Percentiles rank a stretch among this genome's conserved stretches.
These are phyloP conservation scores for Perizoma flavofasciatum DNA, from an alignment of 2,888 invertebrate species.

Conservation along the genomic window DNA sequence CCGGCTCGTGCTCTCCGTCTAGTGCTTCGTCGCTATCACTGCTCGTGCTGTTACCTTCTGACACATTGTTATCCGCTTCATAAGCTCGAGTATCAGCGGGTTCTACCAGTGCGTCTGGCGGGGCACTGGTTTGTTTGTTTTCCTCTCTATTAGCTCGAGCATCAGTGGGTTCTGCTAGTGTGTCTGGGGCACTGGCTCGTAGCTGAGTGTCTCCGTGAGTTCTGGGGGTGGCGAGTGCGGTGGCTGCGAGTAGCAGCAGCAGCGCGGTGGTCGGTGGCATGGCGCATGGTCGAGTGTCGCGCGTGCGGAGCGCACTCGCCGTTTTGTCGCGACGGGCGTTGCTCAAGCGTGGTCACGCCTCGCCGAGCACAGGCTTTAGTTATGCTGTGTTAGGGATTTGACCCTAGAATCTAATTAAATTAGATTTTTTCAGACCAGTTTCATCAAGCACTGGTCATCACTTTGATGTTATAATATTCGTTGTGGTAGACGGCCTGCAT, in stretches of 20 bases:
- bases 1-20: slow-evolving; percentile 62
- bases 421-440: not conserved
- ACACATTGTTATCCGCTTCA: slow-evolving; percentile 22
- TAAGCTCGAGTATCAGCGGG: slow-evolving; percentile 31
- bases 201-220: slow-evolving; percentile 7
- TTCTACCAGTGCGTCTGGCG: slow-evolving; percentile 34
- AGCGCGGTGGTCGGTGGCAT: slow-evolving; percentile 65
- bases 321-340: slow-evolving; percentile 71
- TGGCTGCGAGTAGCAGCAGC: slow-evolving; percentile 49
- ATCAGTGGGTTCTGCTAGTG: no score
- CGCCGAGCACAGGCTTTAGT: slow-evolving; percentile 27
- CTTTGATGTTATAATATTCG: no score
- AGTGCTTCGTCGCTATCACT: slow-evolving; percentile 45
- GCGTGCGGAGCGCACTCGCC: slow-evolving; percentile 52
- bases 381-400: slow-evolving; percentile 12
- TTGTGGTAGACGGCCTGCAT: no score
- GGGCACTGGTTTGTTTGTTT: slow-evolving; percentile 19
- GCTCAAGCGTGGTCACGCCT: slow-evolving; percentile 62
- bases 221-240: slow-evolving; percentile 38
- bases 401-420: slow-evolving; percentile 2
- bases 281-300: slow-evolving; percentile 68
- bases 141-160: no score
- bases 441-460: no score
- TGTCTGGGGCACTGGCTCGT: no score
- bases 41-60: slow-evolving; percentile 35